These are phyloP conservation scores for Holcopasites calliopsidis DNA, from an alignment of 1,140 invertebrate genomes.

Conservation along the genomic window DNA sequence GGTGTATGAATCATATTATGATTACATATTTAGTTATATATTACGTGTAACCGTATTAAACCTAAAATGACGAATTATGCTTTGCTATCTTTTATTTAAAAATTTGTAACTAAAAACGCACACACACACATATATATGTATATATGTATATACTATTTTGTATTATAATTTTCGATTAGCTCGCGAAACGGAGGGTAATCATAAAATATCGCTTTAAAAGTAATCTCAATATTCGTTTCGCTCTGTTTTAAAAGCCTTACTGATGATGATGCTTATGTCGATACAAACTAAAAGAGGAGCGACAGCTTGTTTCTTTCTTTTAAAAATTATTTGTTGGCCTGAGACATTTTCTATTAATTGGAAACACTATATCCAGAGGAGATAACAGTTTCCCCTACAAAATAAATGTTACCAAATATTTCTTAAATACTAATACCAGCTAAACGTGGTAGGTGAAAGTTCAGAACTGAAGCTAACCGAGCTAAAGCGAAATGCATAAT, in stretches of 20 bases:
- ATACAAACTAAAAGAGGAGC: background rate
- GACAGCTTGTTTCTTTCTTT: background rate
- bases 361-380: background rate
- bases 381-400: background rate
- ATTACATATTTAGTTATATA: too few species aligned
- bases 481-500: slow-evolving; percentile 2
- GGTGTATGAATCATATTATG: background rate
- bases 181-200: slow-evolving; percentile 1
- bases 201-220: slow-evolving; percentile 1
- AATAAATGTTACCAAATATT: too few species aligned
- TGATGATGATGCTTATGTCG: background rate
- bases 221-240: background rate
- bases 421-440: slow-evolving; percentile 12
- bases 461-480: background rate
- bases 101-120: slow-evolving; percentile 29
- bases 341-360: background rate
- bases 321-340: slow-evolving; percentile 18
- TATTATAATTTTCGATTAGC: slow-evolving; percentile 29
- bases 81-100: too few species aligned
- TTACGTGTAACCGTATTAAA: too few species aligned
- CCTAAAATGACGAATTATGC: too few species aligned
- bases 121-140: too few species aligned
- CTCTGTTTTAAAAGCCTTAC: background rate
- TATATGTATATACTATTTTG: slow-evolving; percentile 4
- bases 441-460: background rate